phyloP scores from a whole-genome alignment of 2,113 vertebrate genomes.

The Limnothrissa miodon region DNA sequence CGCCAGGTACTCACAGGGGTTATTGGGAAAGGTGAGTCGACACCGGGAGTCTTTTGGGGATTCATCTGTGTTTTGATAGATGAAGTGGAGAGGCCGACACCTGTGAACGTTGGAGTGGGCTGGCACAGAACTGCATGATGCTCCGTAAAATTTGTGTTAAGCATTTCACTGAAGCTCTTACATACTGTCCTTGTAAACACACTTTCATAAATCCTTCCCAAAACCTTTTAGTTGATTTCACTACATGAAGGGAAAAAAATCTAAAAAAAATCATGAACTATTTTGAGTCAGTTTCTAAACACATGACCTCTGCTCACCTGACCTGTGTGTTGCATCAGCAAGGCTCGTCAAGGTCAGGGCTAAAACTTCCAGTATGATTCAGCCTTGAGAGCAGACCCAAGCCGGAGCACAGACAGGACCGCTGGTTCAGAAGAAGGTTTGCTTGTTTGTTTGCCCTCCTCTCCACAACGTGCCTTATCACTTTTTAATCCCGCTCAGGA shows the following conservation, averaged over 20 bases:
- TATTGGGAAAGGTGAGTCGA: slow-evolving; percentile 28
- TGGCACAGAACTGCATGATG: not conserved
- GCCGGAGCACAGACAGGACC: not conserved
- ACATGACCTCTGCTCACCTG: not conserved
- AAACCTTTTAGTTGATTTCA: not conserved
- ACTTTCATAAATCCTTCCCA: not conserved
- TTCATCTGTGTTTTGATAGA: slow-evolving; percentile 7
- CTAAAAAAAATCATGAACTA: not conserved
- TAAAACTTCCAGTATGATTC: not conserved
- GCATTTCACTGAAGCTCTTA: not conserved
- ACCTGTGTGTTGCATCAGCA: not conserved
- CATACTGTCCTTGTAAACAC: not conserved
- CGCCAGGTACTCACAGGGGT: slow-evolving; percentile 19
- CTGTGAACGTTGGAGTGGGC: not conserved
- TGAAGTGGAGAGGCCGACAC: not conserved
- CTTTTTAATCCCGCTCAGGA: not conserved
- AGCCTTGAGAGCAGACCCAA: not conserved
- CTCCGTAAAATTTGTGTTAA: not conserved
- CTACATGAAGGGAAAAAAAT: not conserved
- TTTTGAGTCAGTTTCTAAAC: not conserved
- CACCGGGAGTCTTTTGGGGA: slow-evolving; percentile 18
- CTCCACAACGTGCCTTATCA: not conserved
- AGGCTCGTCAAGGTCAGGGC: not conserved
- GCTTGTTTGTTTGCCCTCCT: not conserved
- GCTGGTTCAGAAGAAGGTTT: not conserved